phyloP scores from a whole-genome alignment of 2,888 invertebrate species.

The Pyrrhia umbra region DNA sequence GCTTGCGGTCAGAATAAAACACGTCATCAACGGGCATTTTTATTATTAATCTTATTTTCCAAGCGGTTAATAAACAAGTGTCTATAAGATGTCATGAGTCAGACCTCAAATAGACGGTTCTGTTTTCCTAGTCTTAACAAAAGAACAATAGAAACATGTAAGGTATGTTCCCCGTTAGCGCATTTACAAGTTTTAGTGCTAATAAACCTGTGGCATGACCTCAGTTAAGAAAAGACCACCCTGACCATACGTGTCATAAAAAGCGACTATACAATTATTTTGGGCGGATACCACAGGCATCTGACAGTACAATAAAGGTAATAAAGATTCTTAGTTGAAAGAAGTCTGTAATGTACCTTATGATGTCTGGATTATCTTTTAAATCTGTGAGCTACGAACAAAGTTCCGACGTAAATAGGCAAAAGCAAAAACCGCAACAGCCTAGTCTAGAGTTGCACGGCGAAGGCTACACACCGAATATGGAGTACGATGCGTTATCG shows the following conservation, averaged over 20 bases:
- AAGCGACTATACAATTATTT: constrained; percentile 27
- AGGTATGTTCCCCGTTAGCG: constrained; percentile 28
- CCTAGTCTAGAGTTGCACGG: constrained; percentile 53
- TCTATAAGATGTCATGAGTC: constrained; percentile 25
- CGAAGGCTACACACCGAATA: constrained; percentile 63
- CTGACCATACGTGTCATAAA: constrained; percentile 34
- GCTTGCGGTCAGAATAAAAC: not conserved
- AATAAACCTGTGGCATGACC: constrained; percentile 38
- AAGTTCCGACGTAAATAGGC: constrained; percentile 16
- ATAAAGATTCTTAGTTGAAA: not conserved
- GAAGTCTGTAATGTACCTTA: no score
- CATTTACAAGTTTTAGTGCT: constrained; percentile 54
- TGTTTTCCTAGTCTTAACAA: constrained; percentile 32
- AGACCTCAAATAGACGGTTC: constrained; percentile 13
- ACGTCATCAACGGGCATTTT: not conserved
- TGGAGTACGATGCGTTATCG: constrained; percentile 75
- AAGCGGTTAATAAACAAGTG: constrained; percentile 2
- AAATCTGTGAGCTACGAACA: constrained; percentile 4
- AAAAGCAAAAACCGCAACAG: constrained; percentile 52
- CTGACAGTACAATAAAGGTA: not conserved
- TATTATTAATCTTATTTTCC: not conserved
- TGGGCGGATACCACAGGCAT: not conserved
- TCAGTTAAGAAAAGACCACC: constrained; percentile 43
- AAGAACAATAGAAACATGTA: constrained; percentile 40
- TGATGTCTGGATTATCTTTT: constrained; percentile 15